phyloP scores from a whole-genome alignment of 2,888 invertebrate genomes.

The Torymus tubicola region DNA sequence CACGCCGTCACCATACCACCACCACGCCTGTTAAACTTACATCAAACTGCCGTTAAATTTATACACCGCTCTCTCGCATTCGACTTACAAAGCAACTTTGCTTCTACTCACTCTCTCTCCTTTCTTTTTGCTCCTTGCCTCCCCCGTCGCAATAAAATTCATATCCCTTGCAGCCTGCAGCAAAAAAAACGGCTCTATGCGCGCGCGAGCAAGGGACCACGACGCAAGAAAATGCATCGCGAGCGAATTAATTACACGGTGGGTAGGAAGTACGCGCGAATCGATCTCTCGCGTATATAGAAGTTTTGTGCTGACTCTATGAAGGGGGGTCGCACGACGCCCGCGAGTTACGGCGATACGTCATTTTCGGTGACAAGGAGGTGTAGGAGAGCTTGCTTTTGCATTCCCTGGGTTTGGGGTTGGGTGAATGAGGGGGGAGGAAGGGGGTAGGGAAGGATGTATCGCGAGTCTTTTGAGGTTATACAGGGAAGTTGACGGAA shows the following conservation, averaged over 20 bases:
- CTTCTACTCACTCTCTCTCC: constrained; percentile 12
- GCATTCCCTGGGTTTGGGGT: constrained; percentile 53
- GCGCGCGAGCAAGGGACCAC: not conserved
- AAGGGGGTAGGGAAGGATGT: too few species aligned
- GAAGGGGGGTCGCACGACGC: constrained; percentile 27
- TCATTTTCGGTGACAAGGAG: constrained; percentile 69
- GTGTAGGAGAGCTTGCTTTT: constrained; percentile 61
- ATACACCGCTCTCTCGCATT: constrained; percentile 32
- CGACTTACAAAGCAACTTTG: constrained; percentile 14
- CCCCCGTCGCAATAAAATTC: constrained; percentile 47
- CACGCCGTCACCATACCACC: not conserved
- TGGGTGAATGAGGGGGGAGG: too few species aligned
- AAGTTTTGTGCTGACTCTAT: constrained; percentile 48
- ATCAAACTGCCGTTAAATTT: constrained; percentile 51
- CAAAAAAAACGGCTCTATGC: not conserved
- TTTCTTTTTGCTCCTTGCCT: constrained; percentile 21
- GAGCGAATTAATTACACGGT: constrained; percentile 48
- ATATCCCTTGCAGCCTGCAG: constrained; percentile 24
- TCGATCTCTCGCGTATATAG: constrained; percentile 18
- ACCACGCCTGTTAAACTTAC: constrained; percentile 46
- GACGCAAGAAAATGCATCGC: constrained; percentile 22
- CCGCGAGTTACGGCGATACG: constrained; percentile 68
- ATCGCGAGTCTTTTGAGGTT: too few species aligned
- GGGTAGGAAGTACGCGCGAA: constrained; percentile 13
- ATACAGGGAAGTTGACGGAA: too few species aligned